Base-by-base conservation (phyloP, 2,888 invertebrate species). In the Archips crataeganus region DNA sequence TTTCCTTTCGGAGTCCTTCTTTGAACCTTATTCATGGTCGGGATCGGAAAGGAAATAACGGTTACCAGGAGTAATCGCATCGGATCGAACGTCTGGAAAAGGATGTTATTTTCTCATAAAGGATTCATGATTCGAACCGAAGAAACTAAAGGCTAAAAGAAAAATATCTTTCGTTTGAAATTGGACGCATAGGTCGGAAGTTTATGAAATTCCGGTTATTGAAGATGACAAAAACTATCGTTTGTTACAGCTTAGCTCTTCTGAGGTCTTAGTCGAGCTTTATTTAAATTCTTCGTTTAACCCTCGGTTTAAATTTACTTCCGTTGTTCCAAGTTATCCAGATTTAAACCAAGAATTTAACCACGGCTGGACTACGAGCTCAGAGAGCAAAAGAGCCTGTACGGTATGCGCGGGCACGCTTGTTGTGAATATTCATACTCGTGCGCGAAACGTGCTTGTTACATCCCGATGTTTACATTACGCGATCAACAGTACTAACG, bases 361-460 rank as follows among this genome's bases (percentile, higher is more conserved):
- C 32, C n/a, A 32, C n/a, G 15, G 32, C 23, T 13, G 13, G 13
- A 51, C 60, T n/a, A 61, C 61, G 60, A 51, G 49, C 36, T 61
- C 15, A 63, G 63, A 23, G 47, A 57, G 57, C 8, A 47, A 51
- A 74, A 61, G 59, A 65, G 62, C 63, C 36, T 23, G 63, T 64
- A 15, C 63, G 63, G n/a, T 66, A 71, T 75, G 75, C 71, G 45
- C 47, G 60, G 47, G 57, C 75, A 75, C 75, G 75, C 36, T n/a
- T 15, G 59, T 60, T 23, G 66, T 75, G 75, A 75, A 75, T 75
- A 75, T 75, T 75, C 75, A 75, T 71, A 60, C 15, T 23, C 47
- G 65, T 60, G 51, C 34, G 68, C 47, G 39, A 49, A 49, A 42
- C 67, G 72, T 11, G 68, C 47, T 11, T 45, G 34, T 54, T 23